A percentile compares a stretch with the other conserved stretches of the same genome.
These are phyloP conservation scores for Cryptocephalus primarius DNA, from an alignment of 2,888 invertebrate species.

Conservation along the genomic window DNA sequence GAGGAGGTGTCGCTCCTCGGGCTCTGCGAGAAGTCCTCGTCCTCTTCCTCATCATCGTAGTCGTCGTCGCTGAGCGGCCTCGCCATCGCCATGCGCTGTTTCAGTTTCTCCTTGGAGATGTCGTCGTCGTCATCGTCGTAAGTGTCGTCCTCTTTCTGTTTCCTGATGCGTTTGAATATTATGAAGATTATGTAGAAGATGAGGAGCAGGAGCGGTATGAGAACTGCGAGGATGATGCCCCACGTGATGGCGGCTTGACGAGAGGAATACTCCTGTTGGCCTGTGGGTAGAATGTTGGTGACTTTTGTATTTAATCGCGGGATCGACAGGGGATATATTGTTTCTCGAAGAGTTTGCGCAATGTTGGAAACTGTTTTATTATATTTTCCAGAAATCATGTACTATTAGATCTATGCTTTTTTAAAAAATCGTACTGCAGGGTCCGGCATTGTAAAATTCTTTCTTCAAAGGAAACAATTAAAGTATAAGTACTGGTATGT, in stretches of 20 bases:
- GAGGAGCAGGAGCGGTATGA: constrained; percentile 62
- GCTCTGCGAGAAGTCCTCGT: constrained; percentile 27
- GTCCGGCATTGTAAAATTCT: too few species aligned
- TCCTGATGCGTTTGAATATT: constrained; percentile 42
- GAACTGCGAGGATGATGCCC: constrained; percentile 63
- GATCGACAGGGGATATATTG: too few species aligned
- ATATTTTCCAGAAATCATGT: too few species aligned
- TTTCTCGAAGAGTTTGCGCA: too few species aligned
- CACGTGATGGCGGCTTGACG: constrained; percentile 66
- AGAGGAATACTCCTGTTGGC: constrained; percentile 68
- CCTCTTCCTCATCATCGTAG: constrained; percentile 22
- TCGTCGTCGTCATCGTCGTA: constrained; percentile 26
- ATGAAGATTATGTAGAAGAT: constrained; percentile 50
- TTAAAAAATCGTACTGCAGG: too few species aligned
- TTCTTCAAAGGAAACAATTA: too few species aligned
- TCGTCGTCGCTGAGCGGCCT: constrained; percentile 15
- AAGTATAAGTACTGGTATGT: too few species aligned
- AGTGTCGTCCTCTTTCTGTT: constrained; percentile 19
- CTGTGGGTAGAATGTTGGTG: constrained; percentile 35
- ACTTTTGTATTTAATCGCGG: too few species aligned
- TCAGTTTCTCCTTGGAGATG: constrained; percentile 7
- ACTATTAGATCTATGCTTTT: too few species aligned
- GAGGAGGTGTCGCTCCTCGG: constrained; percentile 17
- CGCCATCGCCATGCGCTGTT: constrained; percentile 6
- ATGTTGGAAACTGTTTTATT: too few species aligned